These are phyloP conservation scores for Colletes latitarsis DNA, from an alignment of 1,140 invertebrate species.

Conservation along the genomic window DNA sequence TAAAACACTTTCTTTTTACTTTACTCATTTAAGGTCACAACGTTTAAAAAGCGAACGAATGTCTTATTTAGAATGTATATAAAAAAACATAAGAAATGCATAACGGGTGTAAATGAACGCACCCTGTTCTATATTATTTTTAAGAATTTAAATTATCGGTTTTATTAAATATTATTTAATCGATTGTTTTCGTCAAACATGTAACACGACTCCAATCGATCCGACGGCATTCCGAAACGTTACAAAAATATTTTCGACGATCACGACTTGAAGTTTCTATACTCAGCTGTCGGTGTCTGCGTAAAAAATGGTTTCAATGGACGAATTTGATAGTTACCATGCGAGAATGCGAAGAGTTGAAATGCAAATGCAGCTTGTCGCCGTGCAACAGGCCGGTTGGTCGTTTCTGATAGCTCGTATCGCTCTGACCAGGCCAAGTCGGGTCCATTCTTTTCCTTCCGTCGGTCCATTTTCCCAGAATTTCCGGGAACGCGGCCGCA, in stretches of 20 bases:
- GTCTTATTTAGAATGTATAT: no score
- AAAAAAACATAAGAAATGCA: no score
- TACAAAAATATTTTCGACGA: background rate
- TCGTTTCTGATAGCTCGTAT: constrained; percentile 72
- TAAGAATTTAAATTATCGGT: background rate
- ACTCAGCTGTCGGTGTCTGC: background rate
- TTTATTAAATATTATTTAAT: no score
- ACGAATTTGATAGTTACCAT: constrained; percentile 43
- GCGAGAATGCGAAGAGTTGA: constrained; percentile 22
- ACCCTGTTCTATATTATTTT: no score
- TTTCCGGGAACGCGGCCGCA: constrained; percentile 34
- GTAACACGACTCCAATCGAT: no score
- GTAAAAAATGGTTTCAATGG: constrained; percentile 52
- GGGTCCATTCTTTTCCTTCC: constrained; percentile 55
- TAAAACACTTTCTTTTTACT: no score
- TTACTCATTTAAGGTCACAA: no score
- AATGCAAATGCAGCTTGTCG: constrained; percentile 65
- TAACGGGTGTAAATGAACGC: no score
- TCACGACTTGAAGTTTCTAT: background rate
- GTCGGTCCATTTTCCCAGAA: constrained; percentile 49
- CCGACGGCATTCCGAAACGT: no score
- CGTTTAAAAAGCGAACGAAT: no score
- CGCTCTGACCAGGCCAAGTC: constrained; percentile 63
- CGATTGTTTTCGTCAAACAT: no score
- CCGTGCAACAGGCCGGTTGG: constrained; percentile 68